Base-by-base conservation (phyloP, 2,888 invertebrate species). In the Teinopalpus imperialis region DNA sequence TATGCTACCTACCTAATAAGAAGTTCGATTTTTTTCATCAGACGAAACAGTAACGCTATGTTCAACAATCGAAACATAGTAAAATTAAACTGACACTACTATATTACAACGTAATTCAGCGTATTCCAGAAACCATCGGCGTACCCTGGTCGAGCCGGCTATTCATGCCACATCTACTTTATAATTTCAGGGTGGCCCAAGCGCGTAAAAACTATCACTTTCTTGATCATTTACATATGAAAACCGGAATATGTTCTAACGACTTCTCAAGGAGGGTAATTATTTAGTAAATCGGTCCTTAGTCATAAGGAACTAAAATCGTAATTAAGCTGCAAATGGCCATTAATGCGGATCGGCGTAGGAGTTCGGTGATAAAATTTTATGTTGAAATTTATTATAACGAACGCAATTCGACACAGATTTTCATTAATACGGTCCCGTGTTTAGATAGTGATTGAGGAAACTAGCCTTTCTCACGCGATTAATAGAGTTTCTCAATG, bases 291-390 rank as follows among this genome's bases (percentile, higher is more conserved):
- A 58, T 50, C 52, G 31, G 43, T 52, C 40, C 56, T 55, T 55
- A 54, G 56, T 63, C 56, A 59, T 51, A 53, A 53, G 52, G 52
- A 55, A 57, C 56, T 34, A 52, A 47, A 47, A 47, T 48, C 42
- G 53, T 18, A 35, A 52, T 51, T 51, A 54, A 48, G 32, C 45
- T 45, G 41, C 43, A 55, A 55, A 51, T 52, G 51, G 54, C 49
- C 37, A 52, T 52, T 53, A 53, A 52, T 52, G 46, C 32, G 43
- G 35, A 43, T 42, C 40, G 20, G 31, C 48, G 74, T 74, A 59
- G 76, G 74, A 64, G 74, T 53, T 40, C 41, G 55, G 66, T 64
- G 67, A 69, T 76, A 71, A 75, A 76, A 67, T 62, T 74, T 76
- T 63, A 74, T 65, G 66, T 58, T 54, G 56, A 39, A 45, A 54